These are phyloP conservation scores for Pteropus rufus DNA, from an alignment of 2,797 vertebrate species.

Conservation along the genomic window DNA sequence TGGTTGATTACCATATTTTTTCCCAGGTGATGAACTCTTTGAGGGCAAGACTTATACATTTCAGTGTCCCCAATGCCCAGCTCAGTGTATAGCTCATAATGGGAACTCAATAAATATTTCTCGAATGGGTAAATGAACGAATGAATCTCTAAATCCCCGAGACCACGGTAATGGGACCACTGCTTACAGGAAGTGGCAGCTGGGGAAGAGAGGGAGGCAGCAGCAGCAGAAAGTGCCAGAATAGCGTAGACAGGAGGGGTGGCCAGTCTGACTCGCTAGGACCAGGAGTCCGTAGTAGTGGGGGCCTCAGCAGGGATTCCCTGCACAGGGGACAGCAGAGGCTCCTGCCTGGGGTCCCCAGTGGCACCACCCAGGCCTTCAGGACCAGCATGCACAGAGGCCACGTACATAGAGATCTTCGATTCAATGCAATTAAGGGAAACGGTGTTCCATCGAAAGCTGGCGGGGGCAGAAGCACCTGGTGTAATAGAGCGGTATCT, in stretches of 20 bases:
- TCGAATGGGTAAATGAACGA: background rate
- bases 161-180: too few species aligned
- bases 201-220: background rate
- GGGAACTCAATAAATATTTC: background rate
- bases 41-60: background rate
- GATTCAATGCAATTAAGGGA: background rate
- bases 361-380: too few species aligned
- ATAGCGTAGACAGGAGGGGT: accelerated
- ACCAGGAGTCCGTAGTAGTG: background rate
- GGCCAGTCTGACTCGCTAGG: background rate
- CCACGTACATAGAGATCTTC: background rate
- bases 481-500: background rate
- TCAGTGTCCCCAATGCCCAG: background rate
- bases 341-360: too few species aligned
- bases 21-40: background rate
- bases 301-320: background rate
- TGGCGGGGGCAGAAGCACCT: background rate
- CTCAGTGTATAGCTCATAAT: background rate
- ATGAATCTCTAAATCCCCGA: background rate
- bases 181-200: background rate
- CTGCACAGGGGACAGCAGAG: background rate
- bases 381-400: background rate
- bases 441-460: background rate
- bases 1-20: background rate
- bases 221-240: background rate